Percentiles rank a stretch among this genome's conserved stretches.
Evolutionary conservation across 2,113 vertebrate genomes (phyloP).

Genomic region (Tetraodon nigroviridis): DNA sequence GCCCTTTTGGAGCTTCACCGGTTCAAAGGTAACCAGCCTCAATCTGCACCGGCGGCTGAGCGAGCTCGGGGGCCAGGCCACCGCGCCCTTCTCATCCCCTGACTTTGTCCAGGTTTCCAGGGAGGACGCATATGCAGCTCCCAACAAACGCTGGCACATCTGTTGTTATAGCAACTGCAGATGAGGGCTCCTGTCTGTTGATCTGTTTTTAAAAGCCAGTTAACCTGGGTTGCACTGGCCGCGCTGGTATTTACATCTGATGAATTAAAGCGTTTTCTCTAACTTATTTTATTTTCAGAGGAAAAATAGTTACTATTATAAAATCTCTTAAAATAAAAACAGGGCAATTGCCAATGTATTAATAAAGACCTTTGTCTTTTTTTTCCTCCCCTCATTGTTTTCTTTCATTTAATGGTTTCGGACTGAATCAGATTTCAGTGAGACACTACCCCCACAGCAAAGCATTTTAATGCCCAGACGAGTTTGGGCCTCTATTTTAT

Average conservation of each 20-base stretch:
- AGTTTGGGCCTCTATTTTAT: slow-evolving; percentile 54
- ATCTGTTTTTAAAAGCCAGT: slow-evolving; percentile 10
- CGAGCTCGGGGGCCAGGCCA: slow-evolving; percentile 32
- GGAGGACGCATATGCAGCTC: slow-evolving; percentile 50
- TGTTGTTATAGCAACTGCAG: slow-evolving; percentile 71
- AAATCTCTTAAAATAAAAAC: too few relatives aligned
- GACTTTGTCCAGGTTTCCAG: slow-evolving; percentile 40
- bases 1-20: slow-evolving; percentile 64
- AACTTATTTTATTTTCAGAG: too few relatives aligned
- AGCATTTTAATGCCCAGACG: slow-evolving; percentile 42
- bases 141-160: slow-evolving; percentile 31
- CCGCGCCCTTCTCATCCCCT: slow-evolving; percentile 27
- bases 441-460: slow-evolving; percentile 46
- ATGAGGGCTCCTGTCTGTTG: slow-evolving; percentile 53
- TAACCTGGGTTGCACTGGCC: too few relatives aligned
- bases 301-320: too few relatives aligned
- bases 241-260: too few relatives aligned
- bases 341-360: too few relatives aligned
- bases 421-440: slow-evolving; percentile 29
- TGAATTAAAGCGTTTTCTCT: too few relatives aligned
- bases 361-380: too few relatives aligned
- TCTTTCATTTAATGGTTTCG: slow-evolving; percentile 18
- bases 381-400: slow-evolving; percentile 36
- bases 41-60: slow-evolving; percentile 46
- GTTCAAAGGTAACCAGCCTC: slow-evolving; percentile 64